Conservation (phyloP, 2,888 invertebrate species). For the Phyto melanocephala region DNA sequence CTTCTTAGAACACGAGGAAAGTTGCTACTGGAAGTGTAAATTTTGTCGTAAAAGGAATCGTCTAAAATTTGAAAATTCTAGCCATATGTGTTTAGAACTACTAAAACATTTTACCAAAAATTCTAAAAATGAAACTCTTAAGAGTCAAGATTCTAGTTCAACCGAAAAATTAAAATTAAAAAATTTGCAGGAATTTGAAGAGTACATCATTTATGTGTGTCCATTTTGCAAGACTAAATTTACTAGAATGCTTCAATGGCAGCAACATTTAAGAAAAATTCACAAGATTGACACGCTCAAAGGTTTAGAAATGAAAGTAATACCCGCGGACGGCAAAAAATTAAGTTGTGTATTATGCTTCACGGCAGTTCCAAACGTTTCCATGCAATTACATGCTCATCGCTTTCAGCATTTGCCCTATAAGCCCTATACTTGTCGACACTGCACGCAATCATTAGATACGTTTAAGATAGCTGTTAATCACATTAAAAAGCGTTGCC, state of each 20-base stretch:
- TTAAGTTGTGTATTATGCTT: constrained; percentile 53
- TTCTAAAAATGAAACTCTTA: background rate
- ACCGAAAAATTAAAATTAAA: background rate
- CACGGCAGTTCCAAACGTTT: constrained; percentile 26
- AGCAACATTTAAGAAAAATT: constrained; percentile 43
- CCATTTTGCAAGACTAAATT: constrained; percentile 59
- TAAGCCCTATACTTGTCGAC: constrained; percentile 58
- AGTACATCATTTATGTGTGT: constrained; percentile 53
- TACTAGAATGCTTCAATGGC: constrained; percentile 41
- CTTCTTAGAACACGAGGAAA: constrained; percentile 1
- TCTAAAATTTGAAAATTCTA: background rate
- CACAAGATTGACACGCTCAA: constrained; percentile 53
- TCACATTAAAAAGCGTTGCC: constrained; percentile 41
- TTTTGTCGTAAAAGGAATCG: constrained; percentile 5
- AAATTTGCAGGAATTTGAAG: constrained; percentile 50
- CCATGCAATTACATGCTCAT: constrained; percentile 46
- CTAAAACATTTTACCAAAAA: background rate
- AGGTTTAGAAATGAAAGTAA: constrained; percentile 53
- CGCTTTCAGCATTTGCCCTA: constrained; percentile 60
- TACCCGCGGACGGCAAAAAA: constrained; percentile 28
- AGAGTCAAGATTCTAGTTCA: background rate
- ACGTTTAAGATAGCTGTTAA: constrained; percentile 41
- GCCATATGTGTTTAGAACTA: constrained; percentile 34
- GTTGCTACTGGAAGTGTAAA: constrained; percentile 27
- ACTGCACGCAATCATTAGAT: constrained; percentile 25